Base-by-base conservation (phyloP, 2,888 invertebrate species). In the Tillus elongatus region DNA sequence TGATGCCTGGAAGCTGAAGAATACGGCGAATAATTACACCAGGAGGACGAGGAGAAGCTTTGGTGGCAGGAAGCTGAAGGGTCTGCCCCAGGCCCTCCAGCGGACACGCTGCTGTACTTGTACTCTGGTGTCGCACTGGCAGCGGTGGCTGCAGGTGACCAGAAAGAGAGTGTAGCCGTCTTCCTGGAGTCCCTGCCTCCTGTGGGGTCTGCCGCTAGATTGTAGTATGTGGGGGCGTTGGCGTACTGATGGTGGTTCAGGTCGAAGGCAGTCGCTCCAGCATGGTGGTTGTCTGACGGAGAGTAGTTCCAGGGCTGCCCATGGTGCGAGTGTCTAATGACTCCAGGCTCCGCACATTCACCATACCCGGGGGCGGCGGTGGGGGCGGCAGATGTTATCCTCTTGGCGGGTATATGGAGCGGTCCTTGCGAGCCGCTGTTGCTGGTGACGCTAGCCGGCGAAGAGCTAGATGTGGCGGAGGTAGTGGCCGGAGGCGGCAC, bases 401-500 rank as follows among this genome's bases (percentile, higher is more conserved):
- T 74, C 68, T 90, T 89, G 58, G 89, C 89, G 49, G 89, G 90
- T 68, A 90, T 89, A 72, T 90, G 89, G 46, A 90, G 73, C 41
- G 83, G 82, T 45, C 85, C 86, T 42, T n/a, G 6, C 6, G 24
- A n/a, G 61, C 77, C 79, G 60, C 79, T 73, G 63, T 74, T 74
- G 58, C 73, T 74, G 53, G 73, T 72, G 52, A 73, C 73, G 54
- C 72, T 72, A 51, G 73, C 72, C 57, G 73, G 72, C 55, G 73
- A 71, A 46, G 72, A 72, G 58, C 71, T 72, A 57, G 74, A 72
- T 48, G 80, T 78, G 36, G 79, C 78, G 43, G 81, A 78, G 41
- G 81, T 78, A 37, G 80, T 78, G 49, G 62, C 75, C 15, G 67
- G 69, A 30, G 68, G 68, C 43, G 67, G 70, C 42, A 56, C 61